Conservation (phyloP, 2,113 vertebrate species). For the Aegypius monachus region DNA sequence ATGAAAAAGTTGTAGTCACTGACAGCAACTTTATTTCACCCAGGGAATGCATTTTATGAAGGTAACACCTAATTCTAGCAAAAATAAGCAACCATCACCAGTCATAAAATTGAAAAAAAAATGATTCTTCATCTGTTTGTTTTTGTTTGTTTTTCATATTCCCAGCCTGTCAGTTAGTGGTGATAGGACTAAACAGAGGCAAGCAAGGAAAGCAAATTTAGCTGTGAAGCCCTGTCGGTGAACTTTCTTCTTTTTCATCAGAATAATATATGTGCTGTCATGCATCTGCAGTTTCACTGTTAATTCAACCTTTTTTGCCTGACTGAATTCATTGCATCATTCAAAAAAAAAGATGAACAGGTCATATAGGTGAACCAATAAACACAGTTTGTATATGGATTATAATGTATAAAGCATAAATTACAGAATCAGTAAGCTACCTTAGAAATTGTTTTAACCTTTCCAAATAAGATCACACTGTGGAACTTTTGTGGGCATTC, state of each 20-base stretch:
- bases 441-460: neutral
- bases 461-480: neutral
- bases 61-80: neutral
- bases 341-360: neutral
- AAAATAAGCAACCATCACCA: neutral
- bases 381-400: neutral
- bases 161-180: neutral
- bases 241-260: neutral
- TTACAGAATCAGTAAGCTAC: neutral
- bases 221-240: neutral
- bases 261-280: neutral
- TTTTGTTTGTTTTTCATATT: neutral
- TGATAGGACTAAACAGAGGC: neutral
- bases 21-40: neutral
- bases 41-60: neutral
- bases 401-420: neutral
- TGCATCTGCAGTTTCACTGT: neutral
- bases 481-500: neutral
- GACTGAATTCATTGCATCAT: neutral
- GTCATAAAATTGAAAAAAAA: neutral
- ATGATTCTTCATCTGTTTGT: neutral
- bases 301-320: neutral
- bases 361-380: neutral
- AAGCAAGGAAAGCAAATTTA: neutral
- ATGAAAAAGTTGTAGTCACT: neutral